Conservation (phyloP, 1,140 invertebrate genomes). For the Drosophila nigromelanica region DNA sequence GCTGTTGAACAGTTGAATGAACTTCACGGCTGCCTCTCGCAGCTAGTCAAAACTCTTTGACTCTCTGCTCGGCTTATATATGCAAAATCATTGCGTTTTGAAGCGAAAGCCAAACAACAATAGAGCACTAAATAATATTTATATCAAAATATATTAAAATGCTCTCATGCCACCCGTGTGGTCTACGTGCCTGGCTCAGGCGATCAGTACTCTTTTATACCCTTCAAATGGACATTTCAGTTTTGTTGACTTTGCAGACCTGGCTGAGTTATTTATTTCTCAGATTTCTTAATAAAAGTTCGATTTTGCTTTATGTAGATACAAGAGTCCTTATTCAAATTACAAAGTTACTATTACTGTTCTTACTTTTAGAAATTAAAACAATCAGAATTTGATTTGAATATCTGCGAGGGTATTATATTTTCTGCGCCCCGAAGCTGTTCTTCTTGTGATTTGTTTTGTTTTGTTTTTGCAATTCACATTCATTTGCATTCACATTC, state of each 20-base stretch:
- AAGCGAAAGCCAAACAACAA: slow-evolving; percentile 70
- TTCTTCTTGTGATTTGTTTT: slow-evolving; percentile 8
- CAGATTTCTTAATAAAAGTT: too few relatives aligned
- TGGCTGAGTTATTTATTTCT: too few relatives aligned
- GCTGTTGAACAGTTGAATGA: slow-evolving; percentile 69
- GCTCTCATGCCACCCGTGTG: slow-evolving; percentile 40
- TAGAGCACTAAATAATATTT: slow-evolving; percentile 72
- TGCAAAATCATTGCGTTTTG: slow-evolving; percentile 71
- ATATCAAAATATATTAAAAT: slow-evolving; percentile 54
- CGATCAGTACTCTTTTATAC: neutral
- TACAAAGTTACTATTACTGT: too few relatives aligned
- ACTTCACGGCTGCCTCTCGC: slow-evolving; percentile 47
- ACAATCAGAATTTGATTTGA: neutral
- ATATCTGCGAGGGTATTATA: neutral
- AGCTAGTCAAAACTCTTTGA: slow-evolving; percentile 7
- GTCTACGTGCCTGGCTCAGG: slow-evolving; percentile 8
- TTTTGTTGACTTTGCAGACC: neutral
- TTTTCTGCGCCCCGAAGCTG: neutral
- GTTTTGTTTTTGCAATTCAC: slow-evolving; percentile 18
- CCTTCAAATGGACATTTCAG: neutral
- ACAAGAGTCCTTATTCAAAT: too few relatives aligned
- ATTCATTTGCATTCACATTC: slow-evolving; percentile 24
- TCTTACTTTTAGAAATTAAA: neutral
- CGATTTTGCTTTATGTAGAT: too few relatives aligned
- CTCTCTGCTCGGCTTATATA: slow-evolving; percentile 49